Percentiles rank a stretch among this genome's conserved stretches.
Conservation (phyloP, 2,888 invertebrate genomes). For the Caenorhabditis zanzibari region DNA sequence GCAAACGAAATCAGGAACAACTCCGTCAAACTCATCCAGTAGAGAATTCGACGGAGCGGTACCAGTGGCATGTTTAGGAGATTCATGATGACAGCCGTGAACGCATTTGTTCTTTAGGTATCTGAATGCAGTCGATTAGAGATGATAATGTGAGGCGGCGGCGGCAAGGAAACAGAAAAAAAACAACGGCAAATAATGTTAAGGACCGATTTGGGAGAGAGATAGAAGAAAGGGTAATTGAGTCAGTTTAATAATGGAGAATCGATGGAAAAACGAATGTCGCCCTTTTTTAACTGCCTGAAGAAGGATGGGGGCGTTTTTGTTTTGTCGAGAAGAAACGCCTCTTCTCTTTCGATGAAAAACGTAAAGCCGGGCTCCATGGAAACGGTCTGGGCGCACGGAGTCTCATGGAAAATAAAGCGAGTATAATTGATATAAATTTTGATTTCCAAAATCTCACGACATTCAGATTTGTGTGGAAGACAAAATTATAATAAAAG, state of each 20-base stretch:
- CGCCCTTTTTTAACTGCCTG: background rate
- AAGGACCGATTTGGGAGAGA: too few species aligned
- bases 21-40: background rate
- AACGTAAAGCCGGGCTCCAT: background rate
- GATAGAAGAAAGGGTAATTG: background rate
- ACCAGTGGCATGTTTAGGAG: background rate
- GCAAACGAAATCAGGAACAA: background rate
- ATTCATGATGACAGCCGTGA: background rate
- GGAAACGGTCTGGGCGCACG: background rate
- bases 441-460: too few species aligned
- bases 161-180: background rate
- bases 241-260: background rate
- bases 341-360: background rate
- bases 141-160: background rate
- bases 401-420: too few species aligned
- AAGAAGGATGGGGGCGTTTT: background rate
- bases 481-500: too few species aligned
- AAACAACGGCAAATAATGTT: too few species aligned
- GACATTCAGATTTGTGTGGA: too few species aligned
- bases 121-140: too few species aligned
- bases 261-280: background rate
- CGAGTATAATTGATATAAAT: too few species aligned
- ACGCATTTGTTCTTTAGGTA: background rate
- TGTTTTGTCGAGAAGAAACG: too few species aligned
- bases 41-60: background rate